Conservation (phyloP, 2,797 vertebrate species). For the Crotalus adamanteus region DNA sequence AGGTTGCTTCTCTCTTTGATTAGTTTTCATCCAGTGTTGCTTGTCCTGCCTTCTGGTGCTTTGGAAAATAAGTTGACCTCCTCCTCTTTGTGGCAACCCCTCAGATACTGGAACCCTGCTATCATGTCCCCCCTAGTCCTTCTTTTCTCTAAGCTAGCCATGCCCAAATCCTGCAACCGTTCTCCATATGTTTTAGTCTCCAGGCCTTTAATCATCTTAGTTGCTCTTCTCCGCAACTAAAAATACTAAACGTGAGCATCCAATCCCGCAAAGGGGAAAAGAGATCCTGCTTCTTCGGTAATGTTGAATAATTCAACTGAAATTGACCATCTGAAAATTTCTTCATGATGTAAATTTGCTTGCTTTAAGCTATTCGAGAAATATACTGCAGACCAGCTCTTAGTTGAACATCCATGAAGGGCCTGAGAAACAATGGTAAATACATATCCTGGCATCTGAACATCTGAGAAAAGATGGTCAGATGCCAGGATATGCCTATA, state of each 20-base stretch:
- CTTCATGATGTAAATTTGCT: neutral
- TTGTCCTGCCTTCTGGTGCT: neutral
- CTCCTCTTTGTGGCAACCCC: neutral
- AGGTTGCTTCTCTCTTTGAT: neutral
- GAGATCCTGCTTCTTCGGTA: neutral
- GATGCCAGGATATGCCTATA: too few species aligned
- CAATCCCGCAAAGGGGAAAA: neutral
- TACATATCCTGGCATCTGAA: too few species aligned
- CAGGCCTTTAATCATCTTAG: too few species aligned
- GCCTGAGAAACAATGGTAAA: too few species aligned
- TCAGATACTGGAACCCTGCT: neutral
- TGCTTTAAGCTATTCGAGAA: neutral
- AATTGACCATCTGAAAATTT: neutral
- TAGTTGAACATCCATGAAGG: too few species aligned
- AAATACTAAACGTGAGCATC: neutral
- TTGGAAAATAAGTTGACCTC: neutral
- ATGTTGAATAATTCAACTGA: constrained; percentile 13
- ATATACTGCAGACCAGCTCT: too few species aligned
- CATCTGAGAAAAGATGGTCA: too few species aligned
- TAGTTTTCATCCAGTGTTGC: neutral
- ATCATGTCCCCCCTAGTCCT: neutral
- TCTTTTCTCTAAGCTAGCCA: neutral
- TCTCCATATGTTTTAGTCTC: too few species aligned
- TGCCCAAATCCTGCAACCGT: neutral
- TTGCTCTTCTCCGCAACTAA: too few species aligned